Base-by-base conservation (phyloP, 1,140 invertebrate genomes). In the Sycobia sp. region DNA sequence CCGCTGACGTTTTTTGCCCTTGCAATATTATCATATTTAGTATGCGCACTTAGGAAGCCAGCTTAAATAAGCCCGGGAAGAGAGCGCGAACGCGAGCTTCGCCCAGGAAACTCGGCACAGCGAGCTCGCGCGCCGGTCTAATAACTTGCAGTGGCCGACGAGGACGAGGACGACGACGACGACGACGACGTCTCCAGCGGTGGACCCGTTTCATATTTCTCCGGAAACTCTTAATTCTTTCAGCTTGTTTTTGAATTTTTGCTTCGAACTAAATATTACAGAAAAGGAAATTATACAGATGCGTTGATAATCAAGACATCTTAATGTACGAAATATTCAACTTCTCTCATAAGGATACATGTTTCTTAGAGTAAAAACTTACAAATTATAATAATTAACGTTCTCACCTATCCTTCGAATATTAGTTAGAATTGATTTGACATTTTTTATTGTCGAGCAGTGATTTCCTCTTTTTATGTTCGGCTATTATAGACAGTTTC, bases 11-110 rank as follows among this genome's bases (percentile, higher is more conserved):
- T 80, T 80, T 81, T 79, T 79, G 71, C 73, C 76, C 71, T 79
- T 79, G 77, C 79, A 81, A 80, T 80, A 82, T 81, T 80, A 81
- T 80, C 77, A 79, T 81, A 81, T 82, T 82, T 81, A 82, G 79
- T 82, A 81, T 82, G 78, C 80, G 72, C 73, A 79, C 79, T 81
- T 80, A 80, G 76, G 71, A 77, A 78, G 76, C 71, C 72, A 67
- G 74, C 79, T 82, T 81, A 82, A 80, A 81, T 82, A 81, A 81
- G 73, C 76, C 73, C 69, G 65, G 20, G 27, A n/a, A 22, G 20
- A 63, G 46, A 38, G 60, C 56, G 67, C 71, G 69, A 75, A 73
- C 73, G 77, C 75, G 74, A 76, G 73, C 77, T 29, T 18, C n/a
- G 36, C 1, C 47, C 10, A 58, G 34, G 69, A 69, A 71, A 73